These are phyloP conservation scores for Pseudomyrmex concolor DNA, from an alignment of 1,140 invertebrate genomes.

Conservation along the genomic window DNA sequence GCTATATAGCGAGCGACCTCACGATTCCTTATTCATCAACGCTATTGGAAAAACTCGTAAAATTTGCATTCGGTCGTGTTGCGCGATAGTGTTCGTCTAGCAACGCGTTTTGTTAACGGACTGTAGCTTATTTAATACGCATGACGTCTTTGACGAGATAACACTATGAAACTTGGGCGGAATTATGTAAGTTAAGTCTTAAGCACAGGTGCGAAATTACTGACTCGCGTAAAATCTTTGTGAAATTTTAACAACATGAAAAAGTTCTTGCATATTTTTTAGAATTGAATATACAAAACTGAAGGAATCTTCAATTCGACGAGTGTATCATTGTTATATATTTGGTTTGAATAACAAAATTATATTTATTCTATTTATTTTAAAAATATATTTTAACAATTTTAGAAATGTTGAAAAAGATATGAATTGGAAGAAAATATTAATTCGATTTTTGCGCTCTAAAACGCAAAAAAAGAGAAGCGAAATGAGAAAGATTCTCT, in stretches of 20 bases:
- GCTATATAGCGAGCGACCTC: conserved; percentile 36
- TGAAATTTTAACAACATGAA: background rate
- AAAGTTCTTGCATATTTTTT: background rate
- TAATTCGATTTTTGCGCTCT: background rate
- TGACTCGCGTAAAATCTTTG: background rate
- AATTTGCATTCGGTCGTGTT: conserved; percentile 71
- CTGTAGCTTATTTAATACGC: no score
- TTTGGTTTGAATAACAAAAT: no score
- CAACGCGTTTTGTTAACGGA: conserved; percentile 4
- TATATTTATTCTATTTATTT: no score
- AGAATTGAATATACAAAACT: background rate
- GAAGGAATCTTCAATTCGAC: background rate
- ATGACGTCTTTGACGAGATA: background rate
- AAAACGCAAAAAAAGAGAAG: background rate
- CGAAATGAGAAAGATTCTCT: conserved; percentile 1
- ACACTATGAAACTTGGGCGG: background rate
- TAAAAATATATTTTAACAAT: no score
- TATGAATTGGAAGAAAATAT: no score
- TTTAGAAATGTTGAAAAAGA: no score
- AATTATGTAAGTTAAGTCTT: background rate
- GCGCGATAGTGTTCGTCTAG: background rate
- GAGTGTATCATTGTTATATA: background rate
- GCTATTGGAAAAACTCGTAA: conserved; percentile 72
- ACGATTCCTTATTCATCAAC: conserved; percentile 77
- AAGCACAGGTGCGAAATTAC: background rate